Percentiles rank a stretch among this genome's conserved stretches.
These are phyloP conservation scores for Limonius californicus DNA, from an alignment of 1,140 invertebrate genomes.

Conservation along the genomic window DNA sequence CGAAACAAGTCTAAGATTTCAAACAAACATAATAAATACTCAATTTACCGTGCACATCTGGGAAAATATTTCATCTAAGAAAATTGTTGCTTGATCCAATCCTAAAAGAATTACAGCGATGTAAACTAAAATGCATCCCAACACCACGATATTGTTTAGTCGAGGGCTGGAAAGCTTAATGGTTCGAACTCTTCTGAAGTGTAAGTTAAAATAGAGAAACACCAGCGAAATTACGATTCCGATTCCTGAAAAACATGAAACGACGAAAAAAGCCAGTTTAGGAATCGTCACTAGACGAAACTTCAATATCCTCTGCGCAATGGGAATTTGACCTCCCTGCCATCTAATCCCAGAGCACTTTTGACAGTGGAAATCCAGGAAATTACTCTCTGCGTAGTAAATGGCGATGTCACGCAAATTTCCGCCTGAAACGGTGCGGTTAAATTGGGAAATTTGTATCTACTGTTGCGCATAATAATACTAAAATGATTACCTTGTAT, in stretches of 20 bases:
- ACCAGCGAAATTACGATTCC: slow-evolving; percentile 74
- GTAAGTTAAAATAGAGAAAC: slow-evolving; percentile 83
- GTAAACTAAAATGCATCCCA: slow-evolving; percentile 92
- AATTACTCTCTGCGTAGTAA: slow-evolving; percentile 17
- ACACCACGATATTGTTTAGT: slow-evolving; percentile 93
- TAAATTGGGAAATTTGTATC: neutral
- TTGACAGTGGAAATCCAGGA: slow-evolving; percentile 58
- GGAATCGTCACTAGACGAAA: slow-evolving; percentile 69
- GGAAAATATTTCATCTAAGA: slow-evolving; percentile 65
- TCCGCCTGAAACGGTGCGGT: slow-evolving; percentile 17
- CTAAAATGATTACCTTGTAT: slow-evolving; percentile 67
- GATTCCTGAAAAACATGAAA: slow-evolving; percentile 65
- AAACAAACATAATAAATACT: neutral
- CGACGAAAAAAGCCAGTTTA: slow-evolving; percentile 65
- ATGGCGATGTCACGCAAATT: slow-evolving; percentile 18
- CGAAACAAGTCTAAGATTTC: slow-evolving; percentile 25
- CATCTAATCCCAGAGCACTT: slow-evolving; percentile 67
- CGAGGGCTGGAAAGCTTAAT: slow-evolving; percentile 94
- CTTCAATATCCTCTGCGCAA: slow-evolving; percentile 69
- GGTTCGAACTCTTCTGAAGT: slow-evolving; percentile 82
- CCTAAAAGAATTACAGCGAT: slow-evolving; percentile 86
- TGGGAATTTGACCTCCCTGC: slow-evolving; percentile 72
- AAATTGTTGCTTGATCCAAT: slow-evolving; percentile 75
- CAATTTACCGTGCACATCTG: slow-evolving; percentile 79
- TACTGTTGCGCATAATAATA: no score